Conservation (phyloP, 1,140 invertebrate species). For the Pissodes strobi region DNA sequence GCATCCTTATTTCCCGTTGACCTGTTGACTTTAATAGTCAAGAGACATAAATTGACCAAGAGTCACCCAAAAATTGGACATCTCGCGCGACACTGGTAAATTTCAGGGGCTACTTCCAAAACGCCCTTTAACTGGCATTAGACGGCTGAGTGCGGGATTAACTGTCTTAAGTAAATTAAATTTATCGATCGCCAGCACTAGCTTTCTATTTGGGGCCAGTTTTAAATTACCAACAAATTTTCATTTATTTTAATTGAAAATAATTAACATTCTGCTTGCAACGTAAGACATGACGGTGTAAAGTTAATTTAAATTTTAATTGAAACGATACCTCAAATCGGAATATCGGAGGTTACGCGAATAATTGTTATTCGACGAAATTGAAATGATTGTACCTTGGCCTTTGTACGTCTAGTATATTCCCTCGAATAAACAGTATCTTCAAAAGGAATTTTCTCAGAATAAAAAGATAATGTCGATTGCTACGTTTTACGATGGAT, state of each 20-base stretch:
- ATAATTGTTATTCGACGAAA: too few relatives aligned
- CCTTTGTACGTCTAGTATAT: too few relatives aligned
- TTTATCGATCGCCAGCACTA: constrained; percentile 41
- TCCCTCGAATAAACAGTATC: too few relatives aligned
- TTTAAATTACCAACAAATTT: constrained; percentile 23
- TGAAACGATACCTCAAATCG: too few relatives aligned
- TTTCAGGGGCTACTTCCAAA: constrained; percentile 41
- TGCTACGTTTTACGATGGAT: too few relatives aligned
- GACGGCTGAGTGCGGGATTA: constrained; percentile 32
- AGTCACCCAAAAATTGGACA: constrained; percentile 5
- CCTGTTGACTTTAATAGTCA: too few relatives aligned
- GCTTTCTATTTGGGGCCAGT: constrained; percentile 16
- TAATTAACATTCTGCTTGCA: constrained; percentile 23
- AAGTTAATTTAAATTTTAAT: constrained; percentile 26
- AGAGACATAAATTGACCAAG: too few relatives aligned
- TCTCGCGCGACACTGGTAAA: constrained; percentile 48
- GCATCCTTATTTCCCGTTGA: too few relatives aligned
- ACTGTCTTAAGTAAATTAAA: constrained; percentile 43
- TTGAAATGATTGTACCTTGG: too few relatives aligned
- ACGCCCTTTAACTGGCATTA: constrained; percentile 51
- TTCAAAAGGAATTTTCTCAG: too few relatives aligned
- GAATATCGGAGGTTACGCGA: too few relatives aligned
- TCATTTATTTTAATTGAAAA: constrained; percentile 22
- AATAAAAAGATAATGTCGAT: too few relatives aligned
- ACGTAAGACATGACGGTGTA: constrained; percentile 15